phyloP scores from a whole-genome alignment of 2,797 vertebrate species.

The Acipenser ruthenus region DNA sequence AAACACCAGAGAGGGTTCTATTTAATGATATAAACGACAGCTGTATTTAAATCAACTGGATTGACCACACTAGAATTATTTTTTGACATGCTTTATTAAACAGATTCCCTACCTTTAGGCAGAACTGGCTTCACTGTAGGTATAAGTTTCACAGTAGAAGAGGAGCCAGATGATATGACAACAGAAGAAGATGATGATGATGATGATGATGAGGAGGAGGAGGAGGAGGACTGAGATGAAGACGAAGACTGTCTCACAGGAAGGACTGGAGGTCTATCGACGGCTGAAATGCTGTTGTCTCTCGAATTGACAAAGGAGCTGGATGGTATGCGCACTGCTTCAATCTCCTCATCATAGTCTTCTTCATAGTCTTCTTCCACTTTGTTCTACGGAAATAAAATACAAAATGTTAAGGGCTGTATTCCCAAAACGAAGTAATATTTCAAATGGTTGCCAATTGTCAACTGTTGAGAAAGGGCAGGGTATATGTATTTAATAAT shows the following conservation, averaged over 20 bases:
- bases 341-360: slow-evolving; percentile 20
- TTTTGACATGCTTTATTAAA: background rate
- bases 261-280: slow-evolving; percentile 35
- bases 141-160: slow-evolving; percentile 31
- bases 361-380: slow-evolving; percentile 53
- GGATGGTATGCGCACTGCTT: slow-evolving; percentile 11
- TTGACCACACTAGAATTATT: background rate
- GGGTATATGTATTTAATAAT: background rate
- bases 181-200: slow-evolving; percentile 13
- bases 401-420: too few species aligned
- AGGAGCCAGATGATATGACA: slow-evolving; percentile 14
- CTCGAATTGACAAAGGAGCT: slow-evolving; percentile 22
- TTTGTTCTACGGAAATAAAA: background rate
- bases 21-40: slow-evolving; percentile 10
- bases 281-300: slow-evolving; percentile 35
- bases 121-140: slow-evolving; percentile 29
- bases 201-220: slow-evolving; percentile 22
- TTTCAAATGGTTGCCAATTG: too few species aligned
- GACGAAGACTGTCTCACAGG: slow-evolving; percentile 30
- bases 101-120: slow-evolving; percentile 40
- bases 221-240: slow-evolving; percentile 19
- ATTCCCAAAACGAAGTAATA: too few species aligned
- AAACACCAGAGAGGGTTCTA: slow-evolving; percentile 13
- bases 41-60: background rate
- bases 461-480: background rate